phyloP scores from a whole-genome alignment of 2,888 invertebrate genomes.

The Clusia tigrina region DNA sequence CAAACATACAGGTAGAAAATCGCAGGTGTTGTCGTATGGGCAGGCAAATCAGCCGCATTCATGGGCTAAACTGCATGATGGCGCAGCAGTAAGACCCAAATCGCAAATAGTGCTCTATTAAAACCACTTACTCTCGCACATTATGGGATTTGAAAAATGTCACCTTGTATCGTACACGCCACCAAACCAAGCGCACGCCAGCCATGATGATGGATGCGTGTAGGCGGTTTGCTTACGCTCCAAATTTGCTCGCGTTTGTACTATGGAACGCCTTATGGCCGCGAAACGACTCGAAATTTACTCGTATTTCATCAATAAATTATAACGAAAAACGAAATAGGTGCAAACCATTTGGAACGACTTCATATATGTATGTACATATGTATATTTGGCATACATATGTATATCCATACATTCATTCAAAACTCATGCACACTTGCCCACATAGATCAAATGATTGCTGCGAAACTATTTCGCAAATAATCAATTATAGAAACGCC shows the following conservation, averaged over 20 bases:
- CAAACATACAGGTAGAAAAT: conserved; percentile 19
- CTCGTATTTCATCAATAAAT: too few species aligned
- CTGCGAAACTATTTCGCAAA: too few species aligned
- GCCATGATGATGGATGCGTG: not conserved
- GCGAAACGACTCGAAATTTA: too few species aligned
- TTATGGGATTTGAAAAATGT: conserved; percentile 33
- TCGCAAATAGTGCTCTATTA: conserved; percentile 11
- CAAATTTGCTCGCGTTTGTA: conserved; percentile 14
- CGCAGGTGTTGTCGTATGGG: conserved; percentile 12
- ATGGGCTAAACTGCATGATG: not conserved
- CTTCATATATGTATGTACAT: too few species aligned
- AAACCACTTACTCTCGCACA: conserved; percentile 37
- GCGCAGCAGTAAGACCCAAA: not conserved
- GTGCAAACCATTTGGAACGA: too few species aligned
- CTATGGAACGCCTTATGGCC: conserved; percentile 15
- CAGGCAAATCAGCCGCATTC: conserved; percentile 13
- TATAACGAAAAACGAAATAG: too few species aligned
- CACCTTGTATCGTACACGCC: conserved; percentile 7
- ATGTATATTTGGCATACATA: too few species aligned
- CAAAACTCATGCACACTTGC: too few species aligned
- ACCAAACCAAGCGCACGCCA: not conserved
- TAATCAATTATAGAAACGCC: too few species aligned
- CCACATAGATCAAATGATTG: too few species aligned
- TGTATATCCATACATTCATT: too few species aligned
- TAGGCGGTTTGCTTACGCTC: conserved; percentile 12